Percentiles rank a stretch among this genome's conserved stretches.
These are phyloP conservation scores for Malthinus flaveolus DNA, from an alignment of 2,888 invertebrate species.

Conservation along the genomic window DNA sequence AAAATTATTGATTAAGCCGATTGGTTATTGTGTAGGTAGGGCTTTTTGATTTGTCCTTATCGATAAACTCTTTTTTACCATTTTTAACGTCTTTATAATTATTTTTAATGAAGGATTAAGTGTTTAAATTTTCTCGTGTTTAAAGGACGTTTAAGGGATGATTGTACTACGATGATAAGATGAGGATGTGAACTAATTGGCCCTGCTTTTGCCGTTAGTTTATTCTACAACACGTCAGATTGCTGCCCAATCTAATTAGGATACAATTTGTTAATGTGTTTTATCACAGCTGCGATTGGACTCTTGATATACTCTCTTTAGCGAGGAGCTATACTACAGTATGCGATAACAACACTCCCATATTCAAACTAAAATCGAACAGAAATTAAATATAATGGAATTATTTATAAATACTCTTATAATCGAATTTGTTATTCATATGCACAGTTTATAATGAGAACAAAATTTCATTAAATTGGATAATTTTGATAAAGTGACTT, in stretches of 20 bases:
- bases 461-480: slow-evolving; percentile 20
- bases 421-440: slow-evolving; percentile 42
- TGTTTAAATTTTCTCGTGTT: slow-evolving; percentile 5
- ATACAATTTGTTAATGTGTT: slow-evolving; percentile 58
- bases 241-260: slow-evolving; percentile 57
- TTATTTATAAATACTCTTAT: slow-evolving; percentile 47
- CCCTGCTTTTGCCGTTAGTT: slow-evolving; percentile 46
- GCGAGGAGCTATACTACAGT: too few species aligned
- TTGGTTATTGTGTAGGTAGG: slow-evolving; percentile 36
- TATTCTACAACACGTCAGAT: slow-evolving; percentile 54
- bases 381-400: slow-evolving; percentile 49
- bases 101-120: slow-evolving; percentile 12
- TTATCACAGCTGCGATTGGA: slow-evolving; percentile 54
- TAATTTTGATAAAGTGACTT: slow-evolving; percentile 11
- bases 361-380: slow-evolving; percentile 38
- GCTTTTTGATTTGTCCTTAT: slow-evolving; percentile 10
- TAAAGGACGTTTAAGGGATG: slow-evolving; percentile 30
- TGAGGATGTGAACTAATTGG: slow-evolving; percentile 50
- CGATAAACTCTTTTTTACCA: background rate
- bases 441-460: slow-evolving; percentile 22
- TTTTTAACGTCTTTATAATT: slow-evolving; percentile 5
- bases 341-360: slow-evolving; percentile 25
- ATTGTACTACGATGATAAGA: slow-evolving; percentile 36
- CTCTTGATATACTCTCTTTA: slow-evolving; percentile 41
- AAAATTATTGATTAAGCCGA: slow-evolving; percentile 42